These are phyloP conservation scores for Macropis europaea DNA, from an alignment of 2,888 invertebrate species.

Conservation along the genomic window DNA sequence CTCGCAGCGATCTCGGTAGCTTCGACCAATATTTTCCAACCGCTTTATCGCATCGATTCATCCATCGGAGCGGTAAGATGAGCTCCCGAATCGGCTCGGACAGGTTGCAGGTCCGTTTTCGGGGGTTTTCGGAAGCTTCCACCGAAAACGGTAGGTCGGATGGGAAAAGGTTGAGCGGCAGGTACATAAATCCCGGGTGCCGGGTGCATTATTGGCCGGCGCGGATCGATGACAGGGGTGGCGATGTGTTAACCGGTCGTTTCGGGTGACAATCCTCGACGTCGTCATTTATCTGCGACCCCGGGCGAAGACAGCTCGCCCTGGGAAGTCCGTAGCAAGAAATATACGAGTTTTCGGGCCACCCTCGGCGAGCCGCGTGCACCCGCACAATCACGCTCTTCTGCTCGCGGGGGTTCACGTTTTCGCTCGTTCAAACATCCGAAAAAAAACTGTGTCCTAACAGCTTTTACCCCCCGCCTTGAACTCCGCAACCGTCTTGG, in stretches of 20 bases:
- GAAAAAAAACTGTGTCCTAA: too few relatives aligned
- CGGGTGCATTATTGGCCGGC: slow-evolving; percentile 56
- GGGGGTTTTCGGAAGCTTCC: not conserved
- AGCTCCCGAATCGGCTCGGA: too few relatives aligned
- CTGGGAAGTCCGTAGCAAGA: slow-evolving; percentile 71
- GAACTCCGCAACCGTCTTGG: too few relatives aligned
- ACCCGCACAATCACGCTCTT: not conserved
- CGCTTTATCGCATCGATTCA: too few relatives aligned
- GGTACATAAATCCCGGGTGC: slow-evolving; percentile 61
- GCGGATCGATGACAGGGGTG: slow-evolving; percentile 71
- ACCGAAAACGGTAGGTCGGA: slow-evolving; percentile 17
- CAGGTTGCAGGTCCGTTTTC: slow-evolving; percentile 3
- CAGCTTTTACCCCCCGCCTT: too few relatives aligned
- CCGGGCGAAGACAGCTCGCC: slow-evolving; percentile 73
- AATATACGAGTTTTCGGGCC: slow-evolving; percentile 74
- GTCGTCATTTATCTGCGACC: slow-evolving; percentile 68
- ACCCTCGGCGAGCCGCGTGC: slow-evolving; percentile 63
- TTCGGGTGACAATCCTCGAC: slow-evolving; percentile 65
- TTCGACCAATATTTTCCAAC: too few relatives aligned
- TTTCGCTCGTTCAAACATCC: too few relatives aligned
- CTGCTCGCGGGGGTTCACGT: not conserved
- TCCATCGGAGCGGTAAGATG: too few relatives aligned
- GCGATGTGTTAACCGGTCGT: slow-evolving; percentile 71
- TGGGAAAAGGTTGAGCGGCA: slow-evolving; percentile 50
- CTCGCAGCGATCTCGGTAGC: too few relatives aligned